Base-by-base conservation (phyloP, 2,888 invertebrate genomes). In the Leptinotarsa juncta region DNA sequence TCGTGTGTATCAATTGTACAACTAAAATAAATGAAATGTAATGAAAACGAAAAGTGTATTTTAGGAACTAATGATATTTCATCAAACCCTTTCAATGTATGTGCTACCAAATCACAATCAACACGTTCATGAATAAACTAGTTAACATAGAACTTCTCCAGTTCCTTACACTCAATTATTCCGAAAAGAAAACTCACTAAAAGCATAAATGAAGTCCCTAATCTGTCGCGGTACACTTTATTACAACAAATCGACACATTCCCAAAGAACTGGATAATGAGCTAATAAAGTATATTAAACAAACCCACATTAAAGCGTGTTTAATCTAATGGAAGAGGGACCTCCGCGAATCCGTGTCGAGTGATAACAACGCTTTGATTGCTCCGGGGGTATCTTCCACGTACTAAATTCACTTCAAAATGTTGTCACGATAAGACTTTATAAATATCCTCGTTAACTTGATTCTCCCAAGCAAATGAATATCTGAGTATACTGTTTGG, bases 381-480 rank as follows among this genome's bases (percentile, higher is more conserved):
- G 85, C 84, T 83, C 83, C 83, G 83, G 79, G 78, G 80, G 81
- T 80, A 79, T 80, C 81, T 82, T 81, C 82, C 84, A 83, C 84
- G 85, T 84, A 85, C 83, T 86, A 86, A 86, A 86, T 86, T 86
- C 82, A 81, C 84, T 85, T 85, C 84, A 85, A 85, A 86, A 85
- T 84, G 86, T 85, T 84, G 84, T 84, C 84, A 82, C 84, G 86
- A 86, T 86, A 86, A 86, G 85, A 83, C 83, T 82, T 85, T 85
- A 86, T 86, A 86, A 86, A 86, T 86, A 85, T 85, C 85, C 85
- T 85, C 85, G 85, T 86, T 86, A 84, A 86, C 83, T 85, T 85
- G 85, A 86, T 85, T 85, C 85, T 83, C 83, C 81, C 82, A 80
- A 81, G 82, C 81, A 81, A 81, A 78, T 76, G 81, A 78, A 81